Conservation (phyloP, 2,797 vertebrate species). For the Premnoplex brunnescens region DNA sequence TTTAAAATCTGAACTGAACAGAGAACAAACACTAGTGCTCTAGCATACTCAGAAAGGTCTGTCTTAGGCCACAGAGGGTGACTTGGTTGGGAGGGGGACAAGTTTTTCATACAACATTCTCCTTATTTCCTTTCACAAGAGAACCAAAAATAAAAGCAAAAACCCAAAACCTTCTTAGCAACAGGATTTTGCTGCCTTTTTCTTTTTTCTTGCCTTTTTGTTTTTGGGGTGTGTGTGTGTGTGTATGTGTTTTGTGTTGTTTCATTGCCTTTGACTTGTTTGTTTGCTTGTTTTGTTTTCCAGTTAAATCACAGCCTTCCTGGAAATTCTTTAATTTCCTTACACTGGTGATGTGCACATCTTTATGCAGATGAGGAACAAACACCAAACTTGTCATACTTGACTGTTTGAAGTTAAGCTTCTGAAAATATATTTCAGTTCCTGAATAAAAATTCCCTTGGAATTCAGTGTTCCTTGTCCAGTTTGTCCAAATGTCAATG, state of each 20-base stretch:
- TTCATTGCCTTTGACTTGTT: background rate
- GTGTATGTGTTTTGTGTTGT: no score
- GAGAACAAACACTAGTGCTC: background rate
- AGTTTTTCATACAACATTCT: background rate
- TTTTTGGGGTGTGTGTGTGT: no score
- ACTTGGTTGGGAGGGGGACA: background rate
- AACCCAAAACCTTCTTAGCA: background rate
- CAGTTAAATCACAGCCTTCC: background rate
- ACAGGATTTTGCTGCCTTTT: background rate
- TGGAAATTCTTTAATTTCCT: background rate
- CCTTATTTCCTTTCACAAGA: background rate
- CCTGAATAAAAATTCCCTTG: background rate
- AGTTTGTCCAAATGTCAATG: background rate
- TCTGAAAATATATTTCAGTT: background rate
- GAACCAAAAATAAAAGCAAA: no score
- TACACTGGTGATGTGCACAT: background rate
- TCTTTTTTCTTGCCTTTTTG: no score
- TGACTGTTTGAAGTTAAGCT: background rate
- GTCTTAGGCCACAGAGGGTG: background rate
- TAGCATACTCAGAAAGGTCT: background rate
- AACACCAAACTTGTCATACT: background rate
- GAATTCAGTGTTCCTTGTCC: background rate
- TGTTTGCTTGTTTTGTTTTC: background rate
- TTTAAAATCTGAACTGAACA: background rate
- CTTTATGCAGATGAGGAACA: background rate